Conservation (phyloP, 2,888 invertebrate genomes). For the Apodemia hepburni region DNA sequence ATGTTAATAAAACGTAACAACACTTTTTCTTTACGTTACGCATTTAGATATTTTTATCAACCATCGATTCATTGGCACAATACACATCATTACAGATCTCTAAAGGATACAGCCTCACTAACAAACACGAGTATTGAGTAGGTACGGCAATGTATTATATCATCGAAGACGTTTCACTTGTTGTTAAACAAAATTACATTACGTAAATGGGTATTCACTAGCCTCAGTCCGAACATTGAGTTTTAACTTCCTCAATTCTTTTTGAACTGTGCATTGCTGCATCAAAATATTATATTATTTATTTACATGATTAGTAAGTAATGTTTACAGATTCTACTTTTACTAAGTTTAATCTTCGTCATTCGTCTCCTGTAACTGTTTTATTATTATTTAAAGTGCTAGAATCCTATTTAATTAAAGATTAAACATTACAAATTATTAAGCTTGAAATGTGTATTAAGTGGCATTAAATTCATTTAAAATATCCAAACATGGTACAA, state of each 20-base stretch:
- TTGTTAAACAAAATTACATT: slow-evolving; percentile 71
- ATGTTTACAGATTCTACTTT: neutral
- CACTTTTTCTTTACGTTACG: neutral
- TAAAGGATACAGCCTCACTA: slow-evolving; percentile 24
- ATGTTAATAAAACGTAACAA: neutral
- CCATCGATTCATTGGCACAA: slow-evolving; percentile 1
- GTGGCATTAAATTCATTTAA: too few species aligned
- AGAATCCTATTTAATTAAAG: too few species aligned
- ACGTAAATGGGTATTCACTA: slow-evolving; percentile 55
- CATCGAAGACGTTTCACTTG: slow-evolving; percentile 64
- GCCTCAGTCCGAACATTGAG: slow-evolving; percentile 43
- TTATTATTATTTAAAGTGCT: too few species aligned
- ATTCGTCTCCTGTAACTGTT: too few species aligned
- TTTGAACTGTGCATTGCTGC: slow-evolving; percentile 22
- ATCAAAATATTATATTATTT: neutral
- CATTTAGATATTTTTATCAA: neutral
- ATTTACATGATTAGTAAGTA: neutral
- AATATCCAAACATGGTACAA: too few species aligned
- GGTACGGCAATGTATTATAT: slow-evolving; percentile 52
- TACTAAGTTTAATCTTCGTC: neutral
- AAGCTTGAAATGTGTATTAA: too few species aligned
- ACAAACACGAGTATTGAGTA: slow-evolving; percentile 22
- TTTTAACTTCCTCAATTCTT: slow-evolving; percentile 49
- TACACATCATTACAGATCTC: slow-evolving; percentile 14
- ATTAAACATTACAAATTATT: too few species aligned